Evolutionary conservation across 2,797 vertebrate species (phyloP), one percentile per base, ranked within the genome.

Genomic region (Onychomys torridus): DNA sequence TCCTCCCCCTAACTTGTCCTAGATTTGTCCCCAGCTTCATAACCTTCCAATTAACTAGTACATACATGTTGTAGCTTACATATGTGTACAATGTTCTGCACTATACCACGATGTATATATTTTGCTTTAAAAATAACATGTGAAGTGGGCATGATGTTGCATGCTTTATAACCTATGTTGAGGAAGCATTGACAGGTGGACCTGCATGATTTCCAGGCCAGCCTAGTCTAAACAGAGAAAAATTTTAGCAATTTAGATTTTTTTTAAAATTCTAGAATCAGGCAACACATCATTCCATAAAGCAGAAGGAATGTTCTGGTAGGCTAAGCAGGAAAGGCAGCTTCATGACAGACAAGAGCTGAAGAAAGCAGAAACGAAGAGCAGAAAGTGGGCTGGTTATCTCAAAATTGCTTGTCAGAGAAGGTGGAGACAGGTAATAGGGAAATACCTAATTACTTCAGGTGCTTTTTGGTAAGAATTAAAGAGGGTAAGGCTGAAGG

Each of bases 51-150:
- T 43, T 49, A 85, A 46, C 34, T 32, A n/a, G 32, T 12, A 86
- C 32, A 49, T 7, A 4, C n/a, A 14, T 23, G 69, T 52, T 89
- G 49, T 69, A 90, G 14, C 63, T n/a, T 93, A 40, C 73, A 87
- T 91, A 10, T 25, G 25, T 21, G 21, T 14, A 19, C 6, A 29
- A 0, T 69, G 46, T 43, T 86, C 71, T 85, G 32, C 21, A 65
- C 37, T 52, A 49, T 7, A 19, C 0, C 37, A 5, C 23, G 67
- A 49, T 52, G 25, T 11, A 4, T 14, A 55, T 10, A 8, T 32
- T 87, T 93, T 73, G 61, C 29, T 89, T 77, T 49, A 21, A 93
- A 95, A 84, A 90, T 89, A 19, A 9, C 32, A 12, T 61, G 37
- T 12, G 9, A 40, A 5, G 4, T 73, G 85, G 52, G 16, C 29